phyloP scores from a whole-genome alignment of 2,113 vertebrate species.

The Cyprinodon brontotheroides region DNA sequence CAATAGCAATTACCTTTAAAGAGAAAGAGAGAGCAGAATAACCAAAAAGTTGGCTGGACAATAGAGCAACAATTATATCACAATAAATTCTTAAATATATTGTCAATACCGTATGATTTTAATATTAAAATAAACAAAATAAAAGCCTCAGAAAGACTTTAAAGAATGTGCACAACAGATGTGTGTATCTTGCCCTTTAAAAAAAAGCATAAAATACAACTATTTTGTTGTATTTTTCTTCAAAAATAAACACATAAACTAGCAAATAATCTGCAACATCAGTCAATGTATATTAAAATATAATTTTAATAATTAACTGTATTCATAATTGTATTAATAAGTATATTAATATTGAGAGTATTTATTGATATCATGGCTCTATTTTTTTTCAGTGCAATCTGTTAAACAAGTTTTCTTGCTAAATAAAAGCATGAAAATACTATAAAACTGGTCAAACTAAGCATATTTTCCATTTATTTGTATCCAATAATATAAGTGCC shows the following conservation, averaged over 20 bases:
- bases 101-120: too few species aligned
- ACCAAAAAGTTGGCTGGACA: background rate
- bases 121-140: too few species aligned
- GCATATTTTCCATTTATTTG: background rate
- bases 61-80: too few species aligned
- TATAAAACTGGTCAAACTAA: background rate
- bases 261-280: too few species aligned
- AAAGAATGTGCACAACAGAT: background rate
- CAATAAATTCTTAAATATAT: too few species aligned
- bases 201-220: too few species aligned
- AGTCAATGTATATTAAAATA: too few species aligned
- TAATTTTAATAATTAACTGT: too few species aligned
- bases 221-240: too few species aligned
- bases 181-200: too few species aligned
- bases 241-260: too few species aligned
- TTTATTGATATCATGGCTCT: constrained; percentile 13
- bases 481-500: background rate
- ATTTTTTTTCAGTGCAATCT: background rate
- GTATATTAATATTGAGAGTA: constrained; percentile 1
- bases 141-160: background rate
- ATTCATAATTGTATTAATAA: too few species aligned
- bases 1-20: constrained; percentile 90
- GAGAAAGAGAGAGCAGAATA: constrained; percentile 41
- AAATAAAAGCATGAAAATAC: background rate
- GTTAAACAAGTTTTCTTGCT: background rate